Base-by-base conservation (phyloP, 2,888 invertebrate species). In the Lepidochrysops patricia region DNA sequence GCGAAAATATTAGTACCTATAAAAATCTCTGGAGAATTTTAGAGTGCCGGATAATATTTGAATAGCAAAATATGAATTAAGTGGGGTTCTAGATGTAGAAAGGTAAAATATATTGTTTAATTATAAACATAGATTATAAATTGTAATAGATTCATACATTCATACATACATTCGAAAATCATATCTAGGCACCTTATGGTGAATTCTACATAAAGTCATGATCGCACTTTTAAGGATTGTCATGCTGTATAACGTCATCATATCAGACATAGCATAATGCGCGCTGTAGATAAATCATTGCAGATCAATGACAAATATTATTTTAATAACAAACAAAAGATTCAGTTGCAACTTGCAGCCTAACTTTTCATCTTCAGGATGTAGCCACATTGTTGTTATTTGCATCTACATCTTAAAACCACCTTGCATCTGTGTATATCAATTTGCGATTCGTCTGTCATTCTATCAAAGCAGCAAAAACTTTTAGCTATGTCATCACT, bases 281-380 rank as follows among this genome's bases (percentile, higher is more conserved):
- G 43, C 43, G 52, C 63, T 52, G 34, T 43, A 15, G 7, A 43
- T 43, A 43, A 43, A 23, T 43, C 9, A 19, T 19, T 19, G 9
- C 19, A 43, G 19, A 43, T 9, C 19, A 19, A 19, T 43, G 7
- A 43, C 2, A 4, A 9, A 3, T 1, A 43, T 43, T 19, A 7
- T 7, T 43, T 19, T 2, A 43, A 19, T 9, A 43, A 9, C 19
- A 9, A 43, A 3, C 19, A 37, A 5, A 29, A 29, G 7, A 37
- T 7, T 7, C n/a, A 23, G 15, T 43, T 7, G 2, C 19, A 1
- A n/a, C n/a, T n/a, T 43, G 4, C 1, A 19, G 13, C 19, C 19
- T 43, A 43, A 7, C 7, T 43, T 43, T 43, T 43, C 19, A 4
- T 43, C 7, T 43, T 9, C 37, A 43, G 37, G 19, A 43, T 43